Base-by-base conservation (phyloP, 2,797 vertebrate genomes). In the Propithecus deckenii region DNA sequence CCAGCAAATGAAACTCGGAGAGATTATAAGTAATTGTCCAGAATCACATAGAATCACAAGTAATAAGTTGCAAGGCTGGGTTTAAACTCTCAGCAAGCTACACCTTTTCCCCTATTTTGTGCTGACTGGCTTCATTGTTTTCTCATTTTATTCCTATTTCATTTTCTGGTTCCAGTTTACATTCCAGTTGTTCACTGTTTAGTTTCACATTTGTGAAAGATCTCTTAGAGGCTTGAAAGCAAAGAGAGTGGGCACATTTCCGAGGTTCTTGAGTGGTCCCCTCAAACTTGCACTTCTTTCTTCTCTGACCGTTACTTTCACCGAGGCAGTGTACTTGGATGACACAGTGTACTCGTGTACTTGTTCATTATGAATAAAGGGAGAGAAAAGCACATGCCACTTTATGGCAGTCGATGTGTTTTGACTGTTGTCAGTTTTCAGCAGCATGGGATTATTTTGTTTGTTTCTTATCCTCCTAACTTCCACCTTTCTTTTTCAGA, bases 401-500 rank as follows among this genome's bases (percentile, higher is more conserved):
- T 95, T 90, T 57, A 50, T 57, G 10, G 65, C 50, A 52, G 5
- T 89, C 15, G 1, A 52, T 50, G 10, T 84, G 61, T 12, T 89
- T 57, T 69, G 18, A 25, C n/a, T 48, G 0, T 38, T 72, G 65
- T 35, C 72, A n/a, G 23, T 63, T 72, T 76, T 72, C 84, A 93
- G 48, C 96, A 61, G 17, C 0, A 0, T 17, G 18, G 22, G 30
- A 4, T 52, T 0, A 18, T 46, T n/a, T n/a, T 41, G 15, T 69
- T 65, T n/a, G 48, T 89, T 96, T 1, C 94, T 80, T n/a, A 2
- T 35, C 0, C 41, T 28, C 32, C 61, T 93, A 1, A 94, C 25
- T 23, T 57, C 35, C 0, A 6, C 17, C 50, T 89, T 94, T 76
- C 59, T 95, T 94, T 96, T 5, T 86, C 98, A 99, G 99, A 99